Conservation (phyloP, 1,140 invertebrate species). For the Ptiloglossa arizonensis region DNA sequence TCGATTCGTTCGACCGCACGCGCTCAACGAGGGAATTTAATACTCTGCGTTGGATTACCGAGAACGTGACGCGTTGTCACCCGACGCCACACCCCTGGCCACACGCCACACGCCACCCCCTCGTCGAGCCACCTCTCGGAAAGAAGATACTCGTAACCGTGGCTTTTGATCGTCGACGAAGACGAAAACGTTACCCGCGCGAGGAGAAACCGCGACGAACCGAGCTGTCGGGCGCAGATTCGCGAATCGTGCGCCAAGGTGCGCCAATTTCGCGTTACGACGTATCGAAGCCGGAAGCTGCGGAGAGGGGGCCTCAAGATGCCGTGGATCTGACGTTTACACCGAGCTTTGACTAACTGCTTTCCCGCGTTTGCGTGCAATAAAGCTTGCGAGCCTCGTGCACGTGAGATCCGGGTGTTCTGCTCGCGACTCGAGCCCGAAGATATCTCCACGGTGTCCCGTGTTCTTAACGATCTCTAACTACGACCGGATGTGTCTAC, state of each 20-base stretch:
- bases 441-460: background rate
- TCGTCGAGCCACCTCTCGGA: conserved; percentile 10
- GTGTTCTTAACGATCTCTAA: background rate
- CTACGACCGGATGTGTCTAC: too few relatives aligned
- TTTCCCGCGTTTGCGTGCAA: background rate
- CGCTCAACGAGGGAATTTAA: conserved; percentile 44
- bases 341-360: background rate
- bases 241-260: background rate
- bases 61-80: background rate
- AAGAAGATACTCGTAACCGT: conserved; percentile 19
- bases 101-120: too few relatives aligned
- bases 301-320: background rate
- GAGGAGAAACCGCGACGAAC: background rate
- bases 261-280: background rate
- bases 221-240: background rate
- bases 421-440: background rate
- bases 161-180: conserved; percentile 5
- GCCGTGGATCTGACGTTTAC: background rate
- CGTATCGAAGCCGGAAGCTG: background rate
- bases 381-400: background rate
- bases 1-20: conserved; percentile 14
- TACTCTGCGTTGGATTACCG: conserved; percentile 37
- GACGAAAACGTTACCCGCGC: background rate
- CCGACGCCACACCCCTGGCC: too few relatives aligned
- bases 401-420: background rate